These are phyloP conservation scores for Coracopsis vasa DNA, from an alignment of 2,113 vertebrate species.

Conservation along the genomic window DNA sequence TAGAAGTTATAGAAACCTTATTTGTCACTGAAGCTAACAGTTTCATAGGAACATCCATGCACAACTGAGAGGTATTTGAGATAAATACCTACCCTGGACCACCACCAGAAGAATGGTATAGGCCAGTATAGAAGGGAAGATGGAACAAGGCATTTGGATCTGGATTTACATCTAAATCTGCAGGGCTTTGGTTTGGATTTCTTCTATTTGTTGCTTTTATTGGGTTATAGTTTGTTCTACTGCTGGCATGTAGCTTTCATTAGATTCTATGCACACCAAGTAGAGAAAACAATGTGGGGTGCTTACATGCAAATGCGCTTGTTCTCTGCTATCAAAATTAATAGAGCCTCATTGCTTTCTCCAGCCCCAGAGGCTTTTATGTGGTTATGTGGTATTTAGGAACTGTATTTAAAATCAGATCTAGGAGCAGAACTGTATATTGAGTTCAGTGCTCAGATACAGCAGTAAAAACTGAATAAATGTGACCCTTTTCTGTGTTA, in stretches of 20 bases:
- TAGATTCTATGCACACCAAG: background rate
- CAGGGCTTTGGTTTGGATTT: background rate
- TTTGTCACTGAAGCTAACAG: background rate
- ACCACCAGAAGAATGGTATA: background rate
- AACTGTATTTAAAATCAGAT: background rate
- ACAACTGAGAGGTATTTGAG: background rate
- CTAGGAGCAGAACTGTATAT: background rate
- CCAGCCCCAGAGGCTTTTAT: background rate
- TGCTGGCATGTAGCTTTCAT: background rate
- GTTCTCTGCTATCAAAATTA: background rate
- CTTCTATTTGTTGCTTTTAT: conserved; percentile 14
- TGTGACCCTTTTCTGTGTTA: background rate
- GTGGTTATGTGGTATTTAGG: background rate
- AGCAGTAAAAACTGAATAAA: background rate
- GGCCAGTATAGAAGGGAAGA: background rate
- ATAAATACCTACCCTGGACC: background rate
- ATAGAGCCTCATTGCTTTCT: background rate
- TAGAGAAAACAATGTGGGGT: background rate
- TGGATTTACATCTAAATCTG: background rate
- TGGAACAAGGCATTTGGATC: background rate
- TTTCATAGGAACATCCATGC: background rate
- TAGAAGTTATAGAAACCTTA: background rate
- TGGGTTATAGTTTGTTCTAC: background rate
- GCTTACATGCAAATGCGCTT: rapidly evolving
- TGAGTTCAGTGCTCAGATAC: background rate